A percentile compares a stretch with the other conserved stretches of the same genome.
phyloP scores from a whole-genome alignment of 2,888 invertebrate species.

The Trachelus troglodyta region DNA sequence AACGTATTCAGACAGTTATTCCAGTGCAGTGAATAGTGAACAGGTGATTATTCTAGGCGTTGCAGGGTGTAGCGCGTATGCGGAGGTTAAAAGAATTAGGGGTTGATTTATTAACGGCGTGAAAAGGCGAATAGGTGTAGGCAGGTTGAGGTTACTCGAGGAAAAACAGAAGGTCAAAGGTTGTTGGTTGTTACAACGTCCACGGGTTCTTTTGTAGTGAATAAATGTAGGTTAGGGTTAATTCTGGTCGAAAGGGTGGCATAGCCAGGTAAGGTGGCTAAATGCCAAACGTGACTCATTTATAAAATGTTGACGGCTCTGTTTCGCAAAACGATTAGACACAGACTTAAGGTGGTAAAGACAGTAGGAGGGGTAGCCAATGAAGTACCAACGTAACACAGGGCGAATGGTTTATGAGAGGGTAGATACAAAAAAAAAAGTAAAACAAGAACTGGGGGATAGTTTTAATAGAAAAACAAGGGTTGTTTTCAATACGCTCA shows the following conservation, averaged over 20 bases:
- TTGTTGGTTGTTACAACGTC: background rate
- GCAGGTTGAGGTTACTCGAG: background rate
- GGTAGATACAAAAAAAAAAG: background rate
- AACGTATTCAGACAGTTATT: background rate
- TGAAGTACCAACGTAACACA: background rate
- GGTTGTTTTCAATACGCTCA: background rate
- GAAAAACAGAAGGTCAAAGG: background rate
- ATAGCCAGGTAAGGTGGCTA: background rate
- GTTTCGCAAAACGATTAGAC: background rate
- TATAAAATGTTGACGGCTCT: slow-evolving; percentile 24
- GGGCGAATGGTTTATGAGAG: background rate
- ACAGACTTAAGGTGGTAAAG: background rate
- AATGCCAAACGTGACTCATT: slow-evolving; percentile 21
- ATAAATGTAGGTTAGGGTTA: background rate
- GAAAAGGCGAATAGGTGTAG: background rate
- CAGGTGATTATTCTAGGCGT: background rate
- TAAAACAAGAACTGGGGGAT: background rate
- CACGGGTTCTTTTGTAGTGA: background rate
- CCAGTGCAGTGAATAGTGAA: background rate
- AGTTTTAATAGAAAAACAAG: background rate
- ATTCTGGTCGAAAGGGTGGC: background rate
- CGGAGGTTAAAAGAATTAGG: background rate
- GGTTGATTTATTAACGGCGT: background rate
- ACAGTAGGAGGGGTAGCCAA: background rate
- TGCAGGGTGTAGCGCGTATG: background rate